Base-by-base conservation (phyloP, 2,888 invertebrate genomes). In the Acanthosepion pharaonis region DNA sequence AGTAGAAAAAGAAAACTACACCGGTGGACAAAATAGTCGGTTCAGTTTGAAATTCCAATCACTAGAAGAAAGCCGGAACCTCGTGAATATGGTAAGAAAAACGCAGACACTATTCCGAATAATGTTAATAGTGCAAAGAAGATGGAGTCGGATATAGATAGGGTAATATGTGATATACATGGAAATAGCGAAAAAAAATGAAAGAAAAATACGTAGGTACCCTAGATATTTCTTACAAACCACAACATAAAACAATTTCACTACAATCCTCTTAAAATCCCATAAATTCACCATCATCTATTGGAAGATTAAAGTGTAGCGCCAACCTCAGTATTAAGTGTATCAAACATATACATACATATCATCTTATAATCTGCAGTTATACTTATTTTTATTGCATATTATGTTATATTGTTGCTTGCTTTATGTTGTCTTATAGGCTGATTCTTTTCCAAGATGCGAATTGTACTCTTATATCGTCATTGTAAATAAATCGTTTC, bases 401-500 rank as follows among this genome's bases (percentile, higher is more conserved):
- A 78, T 78, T 78, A 78, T 15, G 78, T 78, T 9, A 28, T 78
- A 33, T 78, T 78, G 78, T 9, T 33, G n/a, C 18, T n/a, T 78
- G 33, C n/a, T 78, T 78, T 78, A 78, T 78, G 33, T n/a, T 2
- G n/a, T 11, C n/a, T 33, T n/a, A 78, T 78, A 11, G 33, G 15
- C 33, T 78, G 78, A 78, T 78, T 78, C 78, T n/a, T 78, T 78
- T 78, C 78, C 78, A 78, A 78, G n/a, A 78, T n/a, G 78, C 15
- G 78, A 78, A 78, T 33, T 78, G n/a, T 78, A 23, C n/a, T 11
- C 78, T n/a, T 33, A 78, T n/a, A 78, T 78, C 8, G 33, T n/a
- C 33, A n/a, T 78, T 78, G 78, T 78, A 78, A 78, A 78, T 78
- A 78, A 78, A 78, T 33, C 78, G 78, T 78, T 78, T 78, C 78